Evolutionary conservation across 2,797 vertebrate genomes (phyloP).

Genomic region (Ceryle rudis): DNA sequence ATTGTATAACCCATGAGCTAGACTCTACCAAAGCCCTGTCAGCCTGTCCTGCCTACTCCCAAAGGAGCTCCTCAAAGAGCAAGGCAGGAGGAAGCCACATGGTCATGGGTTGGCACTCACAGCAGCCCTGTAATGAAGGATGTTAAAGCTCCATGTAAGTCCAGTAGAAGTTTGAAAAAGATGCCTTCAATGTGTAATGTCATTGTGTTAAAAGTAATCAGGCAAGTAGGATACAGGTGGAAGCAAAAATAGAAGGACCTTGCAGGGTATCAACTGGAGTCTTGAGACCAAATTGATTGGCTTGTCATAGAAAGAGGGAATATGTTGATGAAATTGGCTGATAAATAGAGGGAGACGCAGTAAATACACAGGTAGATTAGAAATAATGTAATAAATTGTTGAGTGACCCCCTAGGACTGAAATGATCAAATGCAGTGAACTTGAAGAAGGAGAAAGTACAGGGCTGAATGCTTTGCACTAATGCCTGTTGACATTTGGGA

Average conservation of each 20-base stretch:
- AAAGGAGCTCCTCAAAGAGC: not conserved
- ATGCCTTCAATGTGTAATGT: not conserved
- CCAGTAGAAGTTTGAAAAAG: not conserved
- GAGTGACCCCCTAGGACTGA: not conserved
- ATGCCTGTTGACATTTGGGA: not conserved
- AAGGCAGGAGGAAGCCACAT: not conserved
- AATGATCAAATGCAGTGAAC: not conserved
- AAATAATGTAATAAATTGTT: not conserved
- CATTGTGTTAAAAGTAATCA: not conserved
- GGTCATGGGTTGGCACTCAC: accelerated
- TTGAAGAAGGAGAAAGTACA: not conserved
- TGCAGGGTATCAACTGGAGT: not conserved
- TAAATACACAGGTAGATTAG: not conserved
- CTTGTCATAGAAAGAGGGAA: not conserved
- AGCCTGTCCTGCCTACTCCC: not conserved
- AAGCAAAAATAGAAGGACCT: not conserved
- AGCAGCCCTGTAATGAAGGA: not conserved
- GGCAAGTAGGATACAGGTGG: not conserved
- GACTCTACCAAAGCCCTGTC: not conserved
- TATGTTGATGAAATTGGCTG: not conserved
- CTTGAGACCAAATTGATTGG: not conserved
- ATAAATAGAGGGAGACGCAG: not conserved
- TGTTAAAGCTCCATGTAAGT: not conserved
- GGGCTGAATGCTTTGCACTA: not conserved
- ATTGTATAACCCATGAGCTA: not conserved